Percentiles rank a stretch among this genome's conserved stretches.
These are phyloP conservation scores for Philonicus albiceps DNA, from an alignment of 2,888 invertebrate species.

Conservation along the genomic window DNA sequence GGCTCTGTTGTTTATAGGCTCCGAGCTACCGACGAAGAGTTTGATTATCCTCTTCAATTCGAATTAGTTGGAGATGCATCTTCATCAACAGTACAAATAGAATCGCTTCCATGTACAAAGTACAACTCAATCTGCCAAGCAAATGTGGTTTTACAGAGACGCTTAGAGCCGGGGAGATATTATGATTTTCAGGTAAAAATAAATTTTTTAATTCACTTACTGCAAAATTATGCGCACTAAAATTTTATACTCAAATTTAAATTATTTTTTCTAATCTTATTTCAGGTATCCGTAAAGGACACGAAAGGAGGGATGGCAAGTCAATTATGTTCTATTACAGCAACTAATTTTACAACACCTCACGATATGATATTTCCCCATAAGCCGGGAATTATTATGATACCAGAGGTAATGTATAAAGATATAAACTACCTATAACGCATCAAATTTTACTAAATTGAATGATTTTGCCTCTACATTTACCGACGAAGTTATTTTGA, in stretches of 20 bases:
- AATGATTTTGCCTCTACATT: too few relatives aligned
- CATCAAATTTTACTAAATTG: too few relatives aligned
- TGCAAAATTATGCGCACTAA: neutral
- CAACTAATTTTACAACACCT: slow-evolving; percentile 86
- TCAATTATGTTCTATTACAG: slow-evolving; percentile 81
- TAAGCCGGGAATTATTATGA: slow-evolving; percentile 77
- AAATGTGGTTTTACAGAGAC: slow-evolving; percentile 79
- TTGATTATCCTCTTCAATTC: slow-evolving; percentile 85
- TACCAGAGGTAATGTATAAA: slow-evolving; percentile 82
- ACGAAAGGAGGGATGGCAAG: slow-evolving; percentile 79
- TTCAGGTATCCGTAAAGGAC: slow-evolving; percentile 75
- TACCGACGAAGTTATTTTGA: too few relatives aligned
- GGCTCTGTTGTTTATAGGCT: slow-evolving; percentile 87
- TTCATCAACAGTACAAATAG: slow-evolving; percentile 78
- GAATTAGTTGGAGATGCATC: slow-evolving; percentile 79
- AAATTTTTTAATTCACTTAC: neutral
- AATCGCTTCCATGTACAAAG: slow-evolving; percentile 82
- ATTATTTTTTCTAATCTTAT: slow-evolving; percentile 61
- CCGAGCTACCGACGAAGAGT: slow-evolving; percentile 86
- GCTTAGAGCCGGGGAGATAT: slow-evolving; percentile 81
- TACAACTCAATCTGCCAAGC: slow-evolving; percentile 91
- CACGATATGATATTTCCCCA: slow-evolving; percentile 83
- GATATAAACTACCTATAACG: too few relatives aligned
- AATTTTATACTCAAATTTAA: neutral
- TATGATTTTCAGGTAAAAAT: slow-evolving; percentile 76